Base-by-base conservation (phyloP, 2,888 invertebrate species). In the Sylvicola fuscatus region DNA sequence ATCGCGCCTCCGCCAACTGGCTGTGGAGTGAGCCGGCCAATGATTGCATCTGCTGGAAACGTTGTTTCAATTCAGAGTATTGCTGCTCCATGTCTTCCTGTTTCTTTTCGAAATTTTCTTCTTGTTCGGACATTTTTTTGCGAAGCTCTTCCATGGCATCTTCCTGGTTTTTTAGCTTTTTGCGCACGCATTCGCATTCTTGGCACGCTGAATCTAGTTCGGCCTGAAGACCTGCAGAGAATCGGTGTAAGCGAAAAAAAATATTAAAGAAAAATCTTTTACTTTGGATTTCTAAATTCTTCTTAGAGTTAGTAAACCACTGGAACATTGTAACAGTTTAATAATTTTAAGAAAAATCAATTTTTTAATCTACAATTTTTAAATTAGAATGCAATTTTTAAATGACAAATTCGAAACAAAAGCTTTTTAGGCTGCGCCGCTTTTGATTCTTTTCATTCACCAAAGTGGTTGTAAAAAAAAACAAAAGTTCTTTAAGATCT, bases 21-120 rank as follows among this genome's bases (percentile, higher is more conserved):
- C 50, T 48, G 36, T 59, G 55, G 28, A 59, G 42, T 14, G 45
- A 47, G 21, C 45, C 49, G 2, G 54, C 56, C 41, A 58, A 52
- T 12, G 49, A 46, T 50, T 66, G 65, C n/a, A 67, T 52, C 35
- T 56, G 50, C 44, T 59, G 56, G 39, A 66, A 63, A 52, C 61
- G 62, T 32, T 55, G 53, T 44, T 62, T 54, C 35, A 66, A 49
- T 41, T 64, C 60, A 42, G 54, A 54, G 39, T 65, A 61, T 38
- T 61, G 51, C 14, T 45, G 44, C 47, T 66, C 63, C 41, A 68
- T 52, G 46, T 61, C 58, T 33, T 53, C 58, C 46, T 53, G 54
- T 52, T 51, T 54, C 29, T 41, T 46, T 39, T 49, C 51, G 32
- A 54, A 49, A 43, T 55, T 56, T 34, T 56, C 56, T 43, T 56